Evolutionary conservation across 23 tunicate species (phyloP), one percentile per base, ranked within the genome.

Genomic region (Halocynthia roretzi): DNA sequence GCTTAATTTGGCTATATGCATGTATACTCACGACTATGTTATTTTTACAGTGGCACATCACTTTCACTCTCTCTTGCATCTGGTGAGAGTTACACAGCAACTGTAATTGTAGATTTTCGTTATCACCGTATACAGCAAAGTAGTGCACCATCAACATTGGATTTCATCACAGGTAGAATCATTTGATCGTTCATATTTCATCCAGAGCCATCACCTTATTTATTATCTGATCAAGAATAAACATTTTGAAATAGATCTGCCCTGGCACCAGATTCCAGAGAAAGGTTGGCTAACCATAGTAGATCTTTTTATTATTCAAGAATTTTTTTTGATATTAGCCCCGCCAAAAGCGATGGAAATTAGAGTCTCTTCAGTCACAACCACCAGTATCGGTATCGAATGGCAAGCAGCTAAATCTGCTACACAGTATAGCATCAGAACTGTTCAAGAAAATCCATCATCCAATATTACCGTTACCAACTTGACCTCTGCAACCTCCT

Each of bases 261-360:
- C 17, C 44, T 31, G 17, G 17, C 5, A 58, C 15, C 4, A 31
- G n/a, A 31, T 31, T 31, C 44, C 44, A 31, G 44, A 31, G 44
- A 31, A n/a, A 31, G 44, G 44, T 31, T 31, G 44, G 44, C 44
- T 0, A 1, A 31, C 44, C 44, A 31, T 31, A 31, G 44, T 31
- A 31, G 44, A 31, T 31, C 44, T 31, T 31, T 31, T 31, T 31
- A 31, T 31, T 31, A 31, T 31, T 31, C 44, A 31, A n/a, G 44
- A 31, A 18, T 60, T 60, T 60, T 60, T 60, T 18, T 60, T 60
- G 19, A 14, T 73, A 11, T 7, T 62, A 74, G 78, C 78, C 20
- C 78, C 78, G 20, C 64, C 78, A n/a, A 54, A 9, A 11, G 64
- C 78, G 52, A 54, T 8, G 0, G 56, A 52, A 2, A 54, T 54